These are phyloP conservation scores for Cryptotermes secundus DNA, from an alignment of 1,140 invertebrate species.

Conservation along the genomic window DNA sequence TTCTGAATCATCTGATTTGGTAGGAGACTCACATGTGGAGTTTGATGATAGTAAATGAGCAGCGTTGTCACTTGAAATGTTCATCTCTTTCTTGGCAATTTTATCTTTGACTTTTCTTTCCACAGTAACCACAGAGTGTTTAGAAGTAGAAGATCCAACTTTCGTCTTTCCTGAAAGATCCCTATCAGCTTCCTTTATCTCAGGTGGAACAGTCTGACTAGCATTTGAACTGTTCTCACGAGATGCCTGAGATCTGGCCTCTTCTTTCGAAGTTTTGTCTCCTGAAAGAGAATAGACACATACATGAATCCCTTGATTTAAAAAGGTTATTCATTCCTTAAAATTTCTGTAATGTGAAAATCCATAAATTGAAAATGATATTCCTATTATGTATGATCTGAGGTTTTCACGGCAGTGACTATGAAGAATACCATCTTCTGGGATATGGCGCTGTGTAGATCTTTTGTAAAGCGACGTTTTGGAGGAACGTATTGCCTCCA, in stretches of 20 bases:
- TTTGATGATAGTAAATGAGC: constrained; percentile 42
- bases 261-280: neutral
- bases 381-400: no score
- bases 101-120: neutral
- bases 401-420: no score
- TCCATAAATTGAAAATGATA: no score
- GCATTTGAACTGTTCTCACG: neutral
- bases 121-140: neutral
- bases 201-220: neutral
- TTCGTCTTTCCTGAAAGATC: neutral
- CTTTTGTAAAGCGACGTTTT: no score
- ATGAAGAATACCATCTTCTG: no score
- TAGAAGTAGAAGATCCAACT: neutral
- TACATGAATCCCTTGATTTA: no score
- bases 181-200: neutral
- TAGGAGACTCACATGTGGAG: constrained; percentile 43
- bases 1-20: constrained; percentile 43
- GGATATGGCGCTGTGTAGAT: no score
- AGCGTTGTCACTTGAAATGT: neutral
- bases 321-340: no score
- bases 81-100: neutral
- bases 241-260: neutral
- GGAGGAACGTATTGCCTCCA: no score
- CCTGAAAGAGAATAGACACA: no score
- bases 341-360: no score